Evolutionary conservation across 1,140 invertebrate genomes (phyloP).

Genomic region (Coptotermes formosanus): DNA sequence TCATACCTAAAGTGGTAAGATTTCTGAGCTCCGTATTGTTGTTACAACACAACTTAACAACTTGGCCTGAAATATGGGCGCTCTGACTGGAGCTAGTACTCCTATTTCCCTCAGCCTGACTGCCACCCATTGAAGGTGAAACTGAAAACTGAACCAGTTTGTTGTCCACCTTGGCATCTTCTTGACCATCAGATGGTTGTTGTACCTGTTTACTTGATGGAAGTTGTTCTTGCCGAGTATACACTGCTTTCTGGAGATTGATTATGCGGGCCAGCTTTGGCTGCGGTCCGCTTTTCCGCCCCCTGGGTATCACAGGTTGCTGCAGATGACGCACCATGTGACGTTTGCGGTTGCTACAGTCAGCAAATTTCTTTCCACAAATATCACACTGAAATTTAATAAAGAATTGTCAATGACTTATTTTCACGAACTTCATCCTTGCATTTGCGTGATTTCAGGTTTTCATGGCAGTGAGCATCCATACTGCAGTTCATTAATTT

Average conservation of each 20-base stretch:
- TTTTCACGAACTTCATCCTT: not conserved
- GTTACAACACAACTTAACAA: not conserved
- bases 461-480: too few species aligned
- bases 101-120: not conserved
- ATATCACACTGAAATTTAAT: not conserved
- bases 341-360: constrained; percentile 22
- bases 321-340: not conserved
- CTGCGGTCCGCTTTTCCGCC: not conserved
- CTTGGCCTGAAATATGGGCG: not conserved
- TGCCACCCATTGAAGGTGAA: not conserved
- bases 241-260: not conserved
- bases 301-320: not conserved
- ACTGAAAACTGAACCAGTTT: not conserved
- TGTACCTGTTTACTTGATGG: not conserved
- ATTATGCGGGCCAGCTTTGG: not conserved
- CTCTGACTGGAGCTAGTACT: not conserved
- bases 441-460: too few species aligned
- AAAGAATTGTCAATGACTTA: not conserved
- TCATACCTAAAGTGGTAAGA: not conserved
- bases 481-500: too few species aligned
- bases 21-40: not conserved
- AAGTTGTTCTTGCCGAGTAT: not conserved
- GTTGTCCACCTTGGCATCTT: not conserved
- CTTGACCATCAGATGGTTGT: not conserved
- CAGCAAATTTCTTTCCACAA: constrained; percentile 19